Conservation (phyloP, 2,797 vertebrate genomes). For the Sorex maritimensis region DNA sequence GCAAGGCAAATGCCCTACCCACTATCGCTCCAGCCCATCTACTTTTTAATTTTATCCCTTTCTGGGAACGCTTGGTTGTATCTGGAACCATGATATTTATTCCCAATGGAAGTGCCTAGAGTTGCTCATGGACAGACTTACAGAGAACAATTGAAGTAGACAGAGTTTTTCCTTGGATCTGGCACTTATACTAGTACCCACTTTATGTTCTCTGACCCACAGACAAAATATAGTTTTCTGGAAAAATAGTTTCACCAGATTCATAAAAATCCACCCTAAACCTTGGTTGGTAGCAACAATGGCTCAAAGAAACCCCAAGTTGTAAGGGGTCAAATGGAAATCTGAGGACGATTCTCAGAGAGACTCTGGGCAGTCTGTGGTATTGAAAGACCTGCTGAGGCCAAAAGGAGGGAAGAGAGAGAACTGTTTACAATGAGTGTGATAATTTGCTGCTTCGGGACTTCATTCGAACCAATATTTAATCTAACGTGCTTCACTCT, state of each 20-base stretch:
- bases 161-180: neutral
- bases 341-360: neutral
- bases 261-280: neutral
- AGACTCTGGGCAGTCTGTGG: neutral
- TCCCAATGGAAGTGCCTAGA: too few relatives aligned
- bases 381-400: neutral
- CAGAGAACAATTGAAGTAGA: neutral
- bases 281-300: neutral
- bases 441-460: conserved; percentile 56
- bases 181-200: neutral
- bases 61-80: neutral
- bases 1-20: too few relatives aligned
- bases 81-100: neutral
- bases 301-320: neutral
- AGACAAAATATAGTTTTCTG: neutral
- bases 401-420: neutral
- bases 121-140: neutral
- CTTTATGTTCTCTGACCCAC: neutral
- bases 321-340: neutral
- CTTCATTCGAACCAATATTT: conserved; percentile 67
- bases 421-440: conserved; percentile 58
- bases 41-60: conserved; percentile 3
- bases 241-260: neutral
- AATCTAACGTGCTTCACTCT: conserved; percentile 60
- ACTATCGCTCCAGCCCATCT: too few relatives aligned